Percentiles rank a stretch among this genome's conserved stretches.
Conservation (phyloP, 2,888 invertebrate species). For the Oscheius sp. region DNA sequence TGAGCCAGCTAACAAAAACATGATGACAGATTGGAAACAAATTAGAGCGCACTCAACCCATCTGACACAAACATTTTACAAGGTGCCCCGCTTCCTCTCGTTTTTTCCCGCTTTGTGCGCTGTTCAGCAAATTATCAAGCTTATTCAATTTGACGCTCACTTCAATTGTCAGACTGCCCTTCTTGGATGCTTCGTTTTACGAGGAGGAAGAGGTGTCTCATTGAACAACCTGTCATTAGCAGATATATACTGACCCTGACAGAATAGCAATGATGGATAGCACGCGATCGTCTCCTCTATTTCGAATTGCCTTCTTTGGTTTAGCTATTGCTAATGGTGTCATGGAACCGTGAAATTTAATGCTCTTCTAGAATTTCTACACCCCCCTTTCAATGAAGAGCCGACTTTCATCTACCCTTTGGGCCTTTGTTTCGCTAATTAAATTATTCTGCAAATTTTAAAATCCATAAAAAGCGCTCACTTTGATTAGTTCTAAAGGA, state of each 20-base stretch:
- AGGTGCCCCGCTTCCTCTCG: no score
- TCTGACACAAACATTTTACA: no score
- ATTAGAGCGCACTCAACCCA: not conserved
- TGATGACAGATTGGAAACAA: not conserved
- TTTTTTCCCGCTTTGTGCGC: constrained; percentile 8
- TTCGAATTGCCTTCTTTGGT: not conserved
- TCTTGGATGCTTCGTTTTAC: not conserved
- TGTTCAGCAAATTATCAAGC: constrained; percentile 24
- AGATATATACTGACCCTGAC: not conserved
- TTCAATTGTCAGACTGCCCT: constrained; percentile 1
- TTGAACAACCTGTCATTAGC: not conserved
- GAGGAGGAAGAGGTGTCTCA: not conserved
- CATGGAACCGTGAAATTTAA: constrained; percentile 15
- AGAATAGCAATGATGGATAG: not conserved
- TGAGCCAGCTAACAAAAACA: constrained; percentile 8
- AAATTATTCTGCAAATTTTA: no score
- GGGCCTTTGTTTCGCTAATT: no score
- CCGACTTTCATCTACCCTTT: no score
- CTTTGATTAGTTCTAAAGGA: no score
- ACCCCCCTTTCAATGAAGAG: constrained; percentile 8
- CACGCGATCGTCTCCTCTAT: not conserved
- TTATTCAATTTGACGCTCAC: constrained; percentile 25
- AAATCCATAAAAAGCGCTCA: no score
- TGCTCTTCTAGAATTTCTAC: constrained; percentile 23
- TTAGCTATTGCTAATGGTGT: constrained; percentile 12